Base-by-base conservation (phyloP, 2,113 vertebrate genomes). In the Pseudorasbora parva region DNA sequence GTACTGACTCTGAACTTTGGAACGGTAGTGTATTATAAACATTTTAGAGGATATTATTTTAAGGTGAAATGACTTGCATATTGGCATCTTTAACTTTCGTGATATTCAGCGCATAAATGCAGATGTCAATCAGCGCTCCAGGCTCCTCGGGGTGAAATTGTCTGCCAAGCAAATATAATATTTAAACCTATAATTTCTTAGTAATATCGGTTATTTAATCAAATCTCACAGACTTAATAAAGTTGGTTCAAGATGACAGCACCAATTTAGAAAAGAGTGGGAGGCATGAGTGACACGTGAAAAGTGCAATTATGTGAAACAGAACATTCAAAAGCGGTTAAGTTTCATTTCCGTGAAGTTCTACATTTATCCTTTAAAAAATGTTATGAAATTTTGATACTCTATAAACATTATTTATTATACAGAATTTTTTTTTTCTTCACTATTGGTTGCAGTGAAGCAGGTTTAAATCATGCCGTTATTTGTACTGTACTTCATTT, bases 221-320 rank as follows among this genome's bases (percentile, higher is more conserved):
- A 77, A 64, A 69, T 54, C 10, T 56, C 49, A 78, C 21, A 69
- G 41, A 62, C 72, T 83, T 56, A n/a, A 77, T 41, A 69, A 78
- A 77, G 78, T 30, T 56, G 60, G 47, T 66, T 57, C 41, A 47
- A 69, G 72, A 77, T 69, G 78, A 85, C 79, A 86, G 49, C 62
- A 71, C 12, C 21, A 25, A 37, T 86, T 82, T 47, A 82, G 74
- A 60, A 41, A 43, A 19, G 47, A 37, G 72, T 82, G 10, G 60
- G 79, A 74, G 60, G 37, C 14, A n/a, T 15, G 59, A 75, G 59
- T 66, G 78, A 57, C 60, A 81, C 54, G 23, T 27, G 27, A 86
- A 74, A 73, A 41, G 60, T 78, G 51, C 64, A 82, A 86, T 82
- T 71, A 72, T 77, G 33, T 86, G 25, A 57, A 86, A 82, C 25